Percentiles rank a stretch among this genome's conserved stretches.
Conservation (phyloP, 2,113 vertebrate genomes). For the Atractosteus spatula region DNA sequence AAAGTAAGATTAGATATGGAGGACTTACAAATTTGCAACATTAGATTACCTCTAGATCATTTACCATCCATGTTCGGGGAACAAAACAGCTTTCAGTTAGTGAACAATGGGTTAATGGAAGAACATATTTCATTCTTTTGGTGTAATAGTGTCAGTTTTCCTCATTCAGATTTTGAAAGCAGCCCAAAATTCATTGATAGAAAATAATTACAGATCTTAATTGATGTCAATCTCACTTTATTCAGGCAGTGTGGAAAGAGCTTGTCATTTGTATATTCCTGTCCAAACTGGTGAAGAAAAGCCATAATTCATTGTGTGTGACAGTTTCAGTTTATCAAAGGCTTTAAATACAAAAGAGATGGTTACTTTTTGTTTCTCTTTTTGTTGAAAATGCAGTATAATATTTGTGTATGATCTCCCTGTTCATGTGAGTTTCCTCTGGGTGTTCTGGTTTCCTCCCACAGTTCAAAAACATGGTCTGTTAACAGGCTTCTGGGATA, state of each 20-base stretch:
- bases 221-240: neutral
- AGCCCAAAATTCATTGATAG: neutral
- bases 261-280: neutral
- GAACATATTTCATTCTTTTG: neutral
- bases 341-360: neutral
- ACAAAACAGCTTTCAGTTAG: neutral
- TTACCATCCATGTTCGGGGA: slow-evolving; percentile 4
- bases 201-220: slow-evolving; percentile 7
- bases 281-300: neutral
- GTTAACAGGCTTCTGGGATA: too few species aligned
- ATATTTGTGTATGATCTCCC: too few species aligned
- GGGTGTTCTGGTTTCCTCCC: too few species aligned
- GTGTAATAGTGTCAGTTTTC: neutral
- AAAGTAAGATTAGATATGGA: slow-evolving; percentile 60
- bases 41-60: slow-evolving; percentile 9
- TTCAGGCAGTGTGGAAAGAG: neutral
- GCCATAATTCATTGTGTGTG: neutral
- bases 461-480: too few species aligned
- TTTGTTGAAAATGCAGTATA: neutral
- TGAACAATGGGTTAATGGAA: neutral
- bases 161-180: neutral
- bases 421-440: too few species aligned
- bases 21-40: slow-evolving; percentile 45
- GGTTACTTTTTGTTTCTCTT: neutral
- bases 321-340: neutral